Evolutionary conservation across 2,113 vertebrate species (phyloP), one percentile per base, ranked within the genome.

Genomic region (Erythrocercus mccallii): DNA sequence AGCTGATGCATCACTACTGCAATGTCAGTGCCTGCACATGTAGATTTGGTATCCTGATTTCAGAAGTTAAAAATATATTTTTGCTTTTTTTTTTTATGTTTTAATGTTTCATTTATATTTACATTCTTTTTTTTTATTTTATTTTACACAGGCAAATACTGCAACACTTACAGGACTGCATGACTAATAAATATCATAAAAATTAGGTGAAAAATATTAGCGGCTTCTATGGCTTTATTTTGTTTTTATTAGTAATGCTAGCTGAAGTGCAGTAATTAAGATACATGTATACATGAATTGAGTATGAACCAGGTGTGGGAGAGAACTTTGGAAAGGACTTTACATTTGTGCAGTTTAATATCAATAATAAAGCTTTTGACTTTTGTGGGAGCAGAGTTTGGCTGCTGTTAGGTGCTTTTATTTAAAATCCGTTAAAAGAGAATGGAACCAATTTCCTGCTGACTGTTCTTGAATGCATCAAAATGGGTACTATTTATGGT

Each of bases 371-470:
- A 78, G 61, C 42, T 93, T 92, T 82, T 82, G 62, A 65, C 45
- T 85, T 92, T 62, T 23, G 13, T 33, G 13, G 50, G 66, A 85
- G 66, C 19, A 58, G 53, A 94, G 20, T 93, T 85, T 87, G 74
- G 53, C 78, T 92, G 73, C 61, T 71, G 40, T 44, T 54, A 37
- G 45, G n/a, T 74, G 53, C 10, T 51, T 62, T 58, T 66, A 38
- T n/a, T 35, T 25, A 1, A 40, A 45, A 83, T 80, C 54, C 30
- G 81, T 90, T 93, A 54, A 83, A 72, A 90, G n/a, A 77, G 19
- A 95, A 91, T 66, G 21, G 71, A 92, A 82, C 79, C 45, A 47
- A 82, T 92, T 87, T 94, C 56, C 54, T 87, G 48, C 66, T 85
- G 61, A 25, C 66, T 76, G 15, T 90, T 93, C 79, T 53, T 50